Conservation (phyloP, 1,140 invertebrate genomes). For the Ectropis grisescens region DNA sequence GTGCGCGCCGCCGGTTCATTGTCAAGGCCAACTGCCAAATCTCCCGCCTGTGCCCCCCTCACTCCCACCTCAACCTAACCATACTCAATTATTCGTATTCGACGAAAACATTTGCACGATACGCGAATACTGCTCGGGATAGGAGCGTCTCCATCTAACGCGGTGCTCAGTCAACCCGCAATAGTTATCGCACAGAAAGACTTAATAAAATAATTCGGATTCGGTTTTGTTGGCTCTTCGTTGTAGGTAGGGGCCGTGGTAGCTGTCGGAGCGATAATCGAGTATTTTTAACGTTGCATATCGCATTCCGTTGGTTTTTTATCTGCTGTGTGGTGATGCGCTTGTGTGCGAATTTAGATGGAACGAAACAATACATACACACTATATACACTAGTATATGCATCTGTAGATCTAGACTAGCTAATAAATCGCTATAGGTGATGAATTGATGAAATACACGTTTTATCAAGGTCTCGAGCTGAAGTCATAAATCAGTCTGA, state of each 20-base stretch:
- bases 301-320: conserved; percentile 26
- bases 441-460: conserved; percentile 2
- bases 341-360: conserved; percentile 10
- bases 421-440: conserved; percentile 4
- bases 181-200: conserved; percentile 17
- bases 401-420: conserved; percentile 7
- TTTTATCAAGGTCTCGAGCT: conserved; percentile 6
- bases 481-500: conserved; percentile 3
- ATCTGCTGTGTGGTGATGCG: conserved; percentile 12
- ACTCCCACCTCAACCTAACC: conserved; percentile 28
- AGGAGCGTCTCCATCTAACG: conserved; percentile 12
- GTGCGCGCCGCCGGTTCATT: conserved; percentile 62
- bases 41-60: conserved; percentile 45
- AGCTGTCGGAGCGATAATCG: conserved; percentile 23
- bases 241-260: conserved; percentile 7
- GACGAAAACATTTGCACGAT: conserved; percentile 32
- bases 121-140: conserved; percentile 21
- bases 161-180: conserved; percentile 18
- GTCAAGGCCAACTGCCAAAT: conserved; percentile 68
- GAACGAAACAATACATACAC: conserved; percentile 10
- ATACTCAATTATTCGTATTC: conserved; percentile 45
- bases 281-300: conserved; percentile 32
- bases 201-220: conserved; percentile 2
- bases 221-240: conserved; percentile 2
- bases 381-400: background rate